Base-by-base conservation (phyloP, 2,113 vertebrate genomes). In the Chlorodrepanis virens region DNA sequence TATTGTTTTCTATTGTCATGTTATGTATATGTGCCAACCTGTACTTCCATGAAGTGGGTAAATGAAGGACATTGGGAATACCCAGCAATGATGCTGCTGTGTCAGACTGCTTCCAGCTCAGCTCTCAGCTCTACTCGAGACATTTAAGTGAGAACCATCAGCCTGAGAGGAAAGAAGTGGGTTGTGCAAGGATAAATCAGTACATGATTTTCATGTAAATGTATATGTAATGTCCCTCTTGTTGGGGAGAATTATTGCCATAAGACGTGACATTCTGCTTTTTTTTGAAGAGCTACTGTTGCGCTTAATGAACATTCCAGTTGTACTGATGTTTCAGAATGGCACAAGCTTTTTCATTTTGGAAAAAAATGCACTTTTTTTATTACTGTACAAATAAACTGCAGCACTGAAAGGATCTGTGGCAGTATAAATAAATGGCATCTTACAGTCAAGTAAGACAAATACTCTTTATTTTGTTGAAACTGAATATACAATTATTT, bases 11-110 rank as follows among this genome's bases (percentile, higher is more conserved):
- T 94, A 98, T 99, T 54, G 95, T 98, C 97, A 98, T 99, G 98
- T 98, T 99, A 97, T 99, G 99, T 98, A 98, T 99, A 96, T 99
- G 99, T 99, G 99, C 99, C 95, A 99, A 99, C 98, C 97, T 99
- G 97, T 99, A 99, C 98, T 99, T 99, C 98, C 99, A 99, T 79
- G 98, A 99, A 63, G 98, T 99, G 98, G 98, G 97, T 31, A 98
- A 98, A 97, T 98, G 97, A 98, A 50, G 90, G 91, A 85, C 76
- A 52, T 1, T 21, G 61, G 85, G 70, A 81, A 75, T 59, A 59
- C 37, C 63, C 78, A 72, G 70, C 29, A 25, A 16, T 12, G 63
- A 42, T 35, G 82, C 57, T 76, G 4, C 91, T 14, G 76, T 81
- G 74, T 87, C 92, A 83, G 96, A 93, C 72, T 77, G 94, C 96